Base-by-base conservation (phyloP, 2,797 vertebrate species). In the Antennarius maculatus region DNA sequence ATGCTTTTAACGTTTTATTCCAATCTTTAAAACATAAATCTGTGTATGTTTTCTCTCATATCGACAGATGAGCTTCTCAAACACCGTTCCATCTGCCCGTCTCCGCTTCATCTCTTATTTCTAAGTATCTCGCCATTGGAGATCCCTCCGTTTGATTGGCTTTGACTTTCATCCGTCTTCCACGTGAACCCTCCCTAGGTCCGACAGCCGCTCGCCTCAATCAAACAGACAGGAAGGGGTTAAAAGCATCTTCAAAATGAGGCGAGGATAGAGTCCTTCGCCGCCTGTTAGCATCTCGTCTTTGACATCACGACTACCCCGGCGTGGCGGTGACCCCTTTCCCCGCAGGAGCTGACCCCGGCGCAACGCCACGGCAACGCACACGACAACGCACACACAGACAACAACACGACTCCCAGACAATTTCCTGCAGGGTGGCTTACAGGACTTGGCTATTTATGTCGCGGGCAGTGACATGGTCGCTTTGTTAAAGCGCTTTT, bases 291-390 rank as follows among this genome's bases (percentile, higher is more conserved):
- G 74, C 65, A 62, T 88, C 84, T 83, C 45, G 72, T 80, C 81
- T 77, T 80, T 88, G 79, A 87, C 86, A 87, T 82, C 64, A 71
- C 85, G 83, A 63, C 78, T 87, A 82, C 77, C 73, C 67, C 11
- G 48, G 69, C 76, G 37, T 74, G 80, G 70, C 78, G 43, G 49
- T 74, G 78, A 88, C 82, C 84, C 82, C 71, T 2, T 23, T 23
- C 23, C 74, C 77, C 47, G 54, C 66, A 77, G 84, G 81, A 84
- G 6, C 67, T 54, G 42, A 72, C 64, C 65, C 39, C 47, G 7
- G 58, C 54, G 45, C 52, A 68, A 69, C 64, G 14, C 50, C 49
- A 62, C 67, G 74, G 74, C 74, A 80, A 56, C 50, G 54, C 43
- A 27, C 41, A 2, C 70, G n/a, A 31, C 29, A 34, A 34, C 31